A percentile compares a stretch with the other conserved stretches of the same genome.
Evolutionary conservation across 2,113 vertebrate species (phyloP).

Genomic region (Dicaeum eximium): DNA sequence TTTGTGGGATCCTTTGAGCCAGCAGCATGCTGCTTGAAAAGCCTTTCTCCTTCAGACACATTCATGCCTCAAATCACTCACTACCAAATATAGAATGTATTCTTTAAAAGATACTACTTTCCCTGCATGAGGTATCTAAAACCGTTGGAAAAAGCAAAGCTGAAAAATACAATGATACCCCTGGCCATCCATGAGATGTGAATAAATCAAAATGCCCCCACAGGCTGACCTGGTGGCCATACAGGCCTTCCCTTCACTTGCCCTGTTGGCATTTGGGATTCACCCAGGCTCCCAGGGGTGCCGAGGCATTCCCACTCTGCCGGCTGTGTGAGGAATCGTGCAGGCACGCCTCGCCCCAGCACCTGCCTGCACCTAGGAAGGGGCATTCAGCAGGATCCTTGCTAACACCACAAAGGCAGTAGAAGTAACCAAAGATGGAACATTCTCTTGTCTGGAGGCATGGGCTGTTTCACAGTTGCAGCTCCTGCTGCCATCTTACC

Average conservation of each 20-base stretch:
- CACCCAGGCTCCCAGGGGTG: background rate
- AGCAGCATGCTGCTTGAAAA: constrained; percentile 34
- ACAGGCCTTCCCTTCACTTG: background rate
- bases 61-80: background rate
- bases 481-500: background rate
- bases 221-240: background rate
- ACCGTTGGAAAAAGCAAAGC: background rate
- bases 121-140: constrained; percentile 14
- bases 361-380: background rate
- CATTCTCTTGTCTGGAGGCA: background rate
- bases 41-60: constrained; percentile 21
- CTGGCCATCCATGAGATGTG: background rate
- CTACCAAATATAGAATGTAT: constrained; percentile 40
- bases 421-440: background rate
- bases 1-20: constrained; percentile 35
- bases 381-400: background rate
- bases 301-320: rapidly evolving
- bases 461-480: background rate
- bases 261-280: rapidly evolving
- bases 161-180: background rate
- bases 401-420: background rate
- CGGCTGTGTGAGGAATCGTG: rapidly evolving
- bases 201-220: background rate
- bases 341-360: rapidly evolving
- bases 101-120: constrained; percentile 43